Evolutionary conservation across 2,888 invertebrate species (phyloP), one percentile per base, ranked within the genome.

Genomic region (Homarus gammarus): DNA sequence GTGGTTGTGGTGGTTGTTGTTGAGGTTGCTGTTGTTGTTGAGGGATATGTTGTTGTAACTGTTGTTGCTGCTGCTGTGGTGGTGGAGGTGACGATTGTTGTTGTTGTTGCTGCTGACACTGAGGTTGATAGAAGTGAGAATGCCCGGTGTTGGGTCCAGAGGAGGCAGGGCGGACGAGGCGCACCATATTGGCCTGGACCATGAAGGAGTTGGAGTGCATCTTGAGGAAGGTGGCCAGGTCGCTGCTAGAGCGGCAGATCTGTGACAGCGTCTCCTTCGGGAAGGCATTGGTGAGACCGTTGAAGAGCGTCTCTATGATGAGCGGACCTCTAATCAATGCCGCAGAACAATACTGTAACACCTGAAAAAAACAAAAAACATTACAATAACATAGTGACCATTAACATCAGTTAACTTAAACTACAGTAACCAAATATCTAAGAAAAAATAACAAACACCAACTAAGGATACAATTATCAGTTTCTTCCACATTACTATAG

Each of bases 151-250:
- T 40, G 92, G 94, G 93, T 91, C 94, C 81, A 83, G 68, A 75
- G 40, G 64, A 56, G 18, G 88, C 81, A 3, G 90, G 84, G 64
- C 89, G 91, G 70, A 92, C 77, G 92, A 98, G 94, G 88, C 97
- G 97, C 93, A 98, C 97, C 94, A 98, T 95, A 95, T 98, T 98
- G 84, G 97, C 96, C 94, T 98, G 98, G 91, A 99, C 97, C 94
- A 97, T 97, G 94, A 98, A 98, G 93, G 97, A 96, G 94, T 98
- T 97, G n/a, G 98, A 97, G 94, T 98, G 98, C 94, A 99, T 96
- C 94, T 97, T 97, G 84, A 99, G 95, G 94, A 99, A 98, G 78
- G 98, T 98, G 81, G 96, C 96, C 92, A 99, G 95, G 94, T 99
- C 98, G 87, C 96, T 96, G 0, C 97, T 96, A 2, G 97, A 98